phyloP scores from a whole-genome alignment of 1,140 invertebrate genomes.

The Magallana ariakensis region DNA sequence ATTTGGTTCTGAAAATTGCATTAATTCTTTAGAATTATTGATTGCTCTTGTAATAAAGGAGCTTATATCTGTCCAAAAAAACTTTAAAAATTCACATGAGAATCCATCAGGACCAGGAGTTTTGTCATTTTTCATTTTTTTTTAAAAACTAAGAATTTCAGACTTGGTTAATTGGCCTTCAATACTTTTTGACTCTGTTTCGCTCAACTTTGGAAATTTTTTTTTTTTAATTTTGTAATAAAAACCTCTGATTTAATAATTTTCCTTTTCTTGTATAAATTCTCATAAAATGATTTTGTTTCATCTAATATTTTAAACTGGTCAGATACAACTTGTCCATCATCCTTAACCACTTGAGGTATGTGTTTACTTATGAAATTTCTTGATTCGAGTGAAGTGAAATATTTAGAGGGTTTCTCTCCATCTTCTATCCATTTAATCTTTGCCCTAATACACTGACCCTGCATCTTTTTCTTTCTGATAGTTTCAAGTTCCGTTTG shows the following conservation, averaged over 20 bases:
- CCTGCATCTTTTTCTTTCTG: neutral
- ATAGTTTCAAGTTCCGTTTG: neutral
- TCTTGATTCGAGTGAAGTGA: neutral
- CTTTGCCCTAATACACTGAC: neutral
- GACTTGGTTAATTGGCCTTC: no score
- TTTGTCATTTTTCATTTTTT: neutral
- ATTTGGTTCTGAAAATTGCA: neutral
- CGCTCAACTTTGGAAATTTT: no score
- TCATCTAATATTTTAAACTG: neutral
- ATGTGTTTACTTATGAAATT: neutral
- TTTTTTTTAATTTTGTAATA: neutral
- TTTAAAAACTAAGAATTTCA: neutral
- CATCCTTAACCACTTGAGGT: no score
- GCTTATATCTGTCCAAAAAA: neutral
- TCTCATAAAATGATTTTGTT: neutral
- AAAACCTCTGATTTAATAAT: neutral
- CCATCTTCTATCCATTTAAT: neutral
- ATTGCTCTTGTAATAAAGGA: no score
- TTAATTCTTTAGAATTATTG: no score
- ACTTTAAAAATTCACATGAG: neutral
- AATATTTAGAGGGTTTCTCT: neutral
- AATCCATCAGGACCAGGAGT: neutral
- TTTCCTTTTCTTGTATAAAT: neutral
- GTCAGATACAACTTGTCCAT: neutral
- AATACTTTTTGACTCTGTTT: no score